phyloP scores from a whole-genome alignment of 2,888 invertebrate species.

The Lumbricus terrestris region DNA sequence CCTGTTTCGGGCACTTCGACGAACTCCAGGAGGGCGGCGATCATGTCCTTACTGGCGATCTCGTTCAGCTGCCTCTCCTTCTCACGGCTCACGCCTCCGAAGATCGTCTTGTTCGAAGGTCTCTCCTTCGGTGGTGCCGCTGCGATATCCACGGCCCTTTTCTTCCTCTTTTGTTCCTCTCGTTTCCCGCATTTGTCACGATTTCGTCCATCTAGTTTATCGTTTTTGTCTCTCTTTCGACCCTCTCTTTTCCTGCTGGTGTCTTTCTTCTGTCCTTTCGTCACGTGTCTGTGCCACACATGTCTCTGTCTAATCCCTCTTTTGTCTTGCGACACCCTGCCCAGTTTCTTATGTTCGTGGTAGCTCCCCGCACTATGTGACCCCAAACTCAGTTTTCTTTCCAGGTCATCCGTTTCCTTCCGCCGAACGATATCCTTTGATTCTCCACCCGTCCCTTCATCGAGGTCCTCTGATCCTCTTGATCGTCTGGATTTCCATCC shows the following conservation, averaged over 20 bases:
- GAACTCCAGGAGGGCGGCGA: background rate
- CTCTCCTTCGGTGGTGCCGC: background rate
- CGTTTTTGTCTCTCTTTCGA: background rate
- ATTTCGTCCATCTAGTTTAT: background rate
- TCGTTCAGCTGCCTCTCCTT: constrained; percentile 12
- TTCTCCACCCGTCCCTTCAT: background rate
- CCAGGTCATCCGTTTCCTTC: background rate
- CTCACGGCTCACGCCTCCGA: background rate
- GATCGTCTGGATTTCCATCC: background rate
- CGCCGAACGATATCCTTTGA: background rate
- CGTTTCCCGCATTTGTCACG: background rate
- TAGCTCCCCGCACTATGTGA: background rate
- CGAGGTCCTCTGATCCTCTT: background rate
- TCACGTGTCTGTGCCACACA: background rate
- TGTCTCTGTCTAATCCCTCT: background rate
- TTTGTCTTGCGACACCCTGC: background rate
- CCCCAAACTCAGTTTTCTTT: background rate
- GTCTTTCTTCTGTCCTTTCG: no score
- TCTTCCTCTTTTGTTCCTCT: background rate
- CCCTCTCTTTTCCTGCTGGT: no score
- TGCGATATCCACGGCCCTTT: background rate
- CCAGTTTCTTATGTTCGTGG: background rate
- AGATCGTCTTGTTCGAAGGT: background rate
- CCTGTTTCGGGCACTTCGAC: background rate
- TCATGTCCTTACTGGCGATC: background rate